Base-by-base conservation (phyloP, 2,113 vertebrate genomes). In the Caretta caretta region DNA sequence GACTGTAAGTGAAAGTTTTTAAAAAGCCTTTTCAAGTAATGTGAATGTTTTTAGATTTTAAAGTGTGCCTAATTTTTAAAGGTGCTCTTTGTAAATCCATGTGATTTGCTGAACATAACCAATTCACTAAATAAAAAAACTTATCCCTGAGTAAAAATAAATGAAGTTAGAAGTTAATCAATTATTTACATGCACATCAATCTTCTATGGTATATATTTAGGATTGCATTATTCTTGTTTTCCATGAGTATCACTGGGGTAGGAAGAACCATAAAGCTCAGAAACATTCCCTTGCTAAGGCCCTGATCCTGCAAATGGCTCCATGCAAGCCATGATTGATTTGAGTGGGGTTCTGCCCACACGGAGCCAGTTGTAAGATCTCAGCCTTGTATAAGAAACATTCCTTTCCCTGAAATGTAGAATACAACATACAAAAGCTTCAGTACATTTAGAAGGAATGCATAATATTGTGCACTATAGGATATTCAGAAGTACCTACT, bases 261-360 rank as follows among this genome's bases (percentile, higher is more conserved):
- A 90, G 42, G 24, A 46, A 42, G 84, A 95, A 89, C 2, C 90
- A 76, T 56, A 35, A 80, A 87, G 81, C 14, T 11, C 13, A 72
- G 62, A 31, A 4, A 35, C 31, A 72, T 62, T 22, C 83, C 57
- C 19, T 92, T 59, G 69, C 0, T 78, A 78, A 57, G 93, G 91
- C 81, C 72, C 86, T 92, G 78, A 62, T 97, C 84, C 65, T 76
- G 89, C 89, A 92, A 83, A 62, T 83, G 81, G 53, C 87, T 83
- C 81, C 57, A 46, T 65, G 7, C 22, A 46, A 56, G 59, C 4
- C 35, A 24, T 49, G 24, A 7, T 25, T 5, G 16, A 78, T 80
- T 84, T 42, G 85, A 94, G 80, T 20, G 11, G 53, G 50, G 50
- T 87, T 83, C 59, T 76, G 75, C 53, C 57, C n/a, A 13, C 89